phyloP scores from a whole-genome alignment of 2,113 vertebrate genomes.

The Misgurnus anguillicaudatus region DNA sequence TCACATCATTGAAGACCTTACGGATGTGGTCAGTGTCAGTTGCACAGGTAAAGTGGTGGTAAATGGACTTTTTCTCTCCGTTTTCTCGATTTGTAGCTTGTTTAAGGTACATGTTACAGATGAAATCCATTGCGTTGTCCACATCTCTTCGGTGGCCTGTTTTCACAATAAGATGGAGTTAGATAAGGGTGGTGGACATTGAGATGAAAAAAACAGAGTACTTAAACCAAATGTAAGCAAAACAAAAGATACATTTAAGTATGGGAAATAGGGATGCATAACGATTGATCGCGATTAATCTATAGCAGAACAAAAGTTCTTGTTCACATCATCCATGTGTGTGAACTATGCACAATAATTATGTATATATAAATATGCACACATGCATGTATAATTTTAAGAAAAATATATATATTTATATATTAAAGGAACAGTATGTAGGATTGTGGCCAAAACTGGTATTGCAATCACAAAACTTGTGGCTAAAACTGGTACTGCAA shows the following conservation, averaged over 20 bases:
- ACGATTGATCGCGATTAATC: too few relatives aligned
- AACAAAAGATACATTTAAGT: background rate
- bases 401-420: too few relatives aligned
- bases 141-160: background rate
- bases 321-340: too few relatives aligned
- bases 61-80: background rate
- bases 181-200: background rate
- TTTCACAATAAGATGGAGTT: constrained; percentile 1
- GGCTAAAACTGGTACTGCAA: too few relatives aligned
- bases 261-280: background rate
- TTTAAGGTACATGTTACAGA: constrained; percentile 9
- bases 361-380: too few relatives aligned
- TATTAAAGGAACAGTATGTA: too few relatives aligned
- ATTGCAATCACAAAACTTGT: too few relatives aligned
- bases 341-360: too few relatives aligned
- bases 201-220: background rate
- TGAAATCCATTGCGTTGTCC: background rate
- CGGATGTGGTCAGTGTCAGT: constrained; percentile 76
- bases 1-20: constrained; percentile 71
- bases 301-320: too few relatives aligned
- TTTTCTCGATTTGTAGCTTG: background rate
- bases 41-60: constrained; percentile 73
- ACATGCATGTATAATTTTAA: too few relatives aligned
- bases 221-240: background rate
- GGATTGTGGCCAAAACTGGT: too few relatives aligned